A percentile compares a stretch with the other conserved stretches of the same genome.
Evolutionary conservation across 2,113 vertebrate species (phyloP).

Genomic region (Albula glossodonta): DNA sequence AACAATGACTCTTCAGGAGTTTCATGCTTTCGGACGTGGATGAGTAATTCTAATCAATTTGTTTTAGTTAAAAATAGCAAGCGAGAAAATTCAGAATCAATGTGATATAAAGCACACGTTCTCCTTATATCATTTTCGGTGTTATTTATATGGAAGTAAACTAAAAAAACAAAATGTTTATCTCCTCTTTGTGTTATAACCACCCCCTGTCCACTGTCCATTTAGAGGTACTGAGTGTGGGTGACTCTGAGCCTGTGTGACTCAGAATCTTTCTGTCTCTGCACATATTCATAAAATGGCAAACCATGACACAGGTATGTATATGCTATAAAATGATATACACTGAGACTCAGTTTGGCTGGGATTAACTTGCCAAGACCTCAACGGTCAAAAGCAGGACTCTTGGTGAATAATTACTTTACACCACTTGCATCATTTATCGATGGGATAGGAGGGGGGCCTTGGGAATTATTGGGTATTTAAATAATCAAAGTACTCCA

Average conservation of each 20-base stretch:
- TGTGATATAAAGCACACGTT: neutral
- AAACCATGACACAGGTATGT: neutral
- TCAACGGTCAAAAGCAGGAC: neutral
- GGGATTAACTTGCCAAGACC: neutral
- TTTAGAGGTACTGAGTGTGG: no score
- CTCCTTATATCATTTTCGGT: neutral
- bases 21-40: neutral
- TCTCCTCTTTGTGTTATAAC: neutral
- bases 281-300: no score
- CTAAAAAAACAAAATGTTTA: neutral
- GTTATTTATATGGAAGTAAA: no score
- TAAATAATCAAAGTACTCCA: neutral
- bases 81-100: neutral
- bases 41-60: neutral
- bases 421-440: neutral
- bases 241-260: no score
- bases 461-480: neutral
- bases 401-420: neutral
- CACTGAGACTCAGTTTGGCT: neutral
- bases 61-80: neutral
- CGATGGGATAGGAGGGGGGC: neutral
- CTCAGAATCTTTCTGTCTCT: neutral
- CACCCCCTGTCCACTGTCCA: no score
- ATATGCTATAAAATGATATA: neutral
- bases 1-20: neutral